Conservation (phyloP, 1,140 invertebrate genomes). For the Mylabris phalerata region DNA sequence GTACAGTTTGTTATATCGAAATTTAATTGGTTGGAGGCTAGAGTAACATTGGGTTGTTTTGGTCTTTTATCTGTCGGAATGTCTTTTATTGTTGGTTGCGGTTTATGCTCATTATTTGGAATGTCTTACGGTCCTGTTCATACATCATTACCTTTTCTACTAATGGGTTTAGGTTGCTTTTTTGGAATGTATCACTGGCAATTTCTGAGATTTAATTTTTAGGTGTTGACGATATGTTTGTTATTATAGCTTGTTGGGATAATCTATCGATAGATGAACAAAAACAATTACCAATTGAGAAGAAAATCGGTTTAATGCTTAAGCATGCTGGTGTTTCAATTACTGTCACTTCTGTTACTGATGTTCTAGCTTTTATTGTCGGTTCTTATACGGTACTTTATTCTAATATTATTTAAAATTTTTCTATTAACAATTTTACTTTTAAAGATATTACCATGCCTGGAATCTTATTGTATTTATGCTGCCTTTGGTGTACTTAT, state of each 20-base stretch:
- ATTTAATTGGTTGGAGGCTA: conserved; percentile 67
- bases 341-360: conserved; percentile 75
- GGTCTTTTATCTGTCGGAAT: conserved; percentile 68
- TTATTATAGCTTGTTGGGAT: conserved; percentile 70
- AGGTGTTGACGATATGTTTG: conserved; percentile 72
- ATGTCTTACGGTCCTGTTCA: conserved; percentile 76
- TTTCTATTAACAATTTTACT: not conserved
- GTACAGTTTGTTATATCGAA: conserved; percentile 66
- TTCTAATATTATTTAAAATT: not conserved
- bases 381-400: conserved; percentile 57
- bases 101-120: conserved; percentile 64
- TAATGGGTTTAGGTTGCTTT: conserved; percentile 60
- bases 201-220: not conserved
- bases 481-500: conserved; percentile 63
- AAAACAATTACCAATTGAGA: conserved; percentile 47
- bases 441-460: conserved; percentile 61
- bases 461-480: conserved; percentile 70
- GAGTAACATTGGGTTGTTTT: conserved; percentile 54
- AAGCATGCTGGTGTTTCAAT: conserved; percentile 77
- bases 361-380: conserved; percentile 70
- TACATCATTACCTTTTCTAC: conserved; percentile 70
- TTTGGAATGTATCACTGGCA: not conserved
- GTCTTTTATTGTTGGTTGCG: conserved; percentile 65
- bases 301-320: conserved; percentile 60
- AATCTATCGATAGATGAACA: conserved; percentile 42